phyloP scores from a whole-genome alignment of 1,140 invertebrate genomes.

The Planococcus citri region DNA sequence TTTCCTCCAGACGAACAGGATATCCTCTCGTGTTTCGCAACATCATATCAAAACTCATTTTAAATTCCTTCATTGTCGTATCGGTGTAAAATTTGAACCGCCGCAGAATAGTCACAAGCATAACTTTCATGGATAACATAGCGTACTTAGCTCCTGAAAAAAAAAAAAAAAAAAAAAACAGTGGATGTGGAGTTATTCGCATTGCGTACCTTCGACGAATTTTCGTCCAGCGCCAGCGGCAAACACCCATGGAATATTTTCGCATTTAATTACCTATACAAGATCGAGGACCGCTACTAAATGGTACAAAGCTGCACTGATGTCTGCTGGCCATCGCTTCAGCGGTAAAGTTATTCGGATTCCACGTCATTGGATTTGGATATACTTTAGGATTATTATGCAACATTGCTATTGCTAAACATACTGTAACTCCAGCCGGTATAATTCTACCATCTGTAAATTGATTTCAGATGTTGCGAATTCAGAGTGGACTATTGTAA shows the following conservation, averaged over 20 bases:
- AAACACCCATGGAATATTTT: not conserved
- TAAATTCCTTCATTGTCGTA: not conserved
- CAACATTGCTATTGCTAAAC: slow-evolving; percentile 46
- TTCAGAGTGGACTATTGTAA: too few species aligned
- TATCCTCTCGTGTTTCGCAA: not conserved
- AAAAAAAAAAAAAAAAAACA: too few species aligned
- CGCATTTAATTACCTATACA: slow-evolving; percentile 38
- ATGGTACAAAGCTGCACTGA: slow-evolving; percentile 38
- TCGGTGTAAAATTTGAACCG: not conserved
- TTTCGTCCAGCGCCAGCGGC: not conserved
- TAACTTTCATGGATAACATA: slow-evolving; percentile 27
- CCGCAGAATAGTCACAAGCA: slow-evolving; percentile 23
- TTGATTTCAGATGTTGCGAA: not conserved
- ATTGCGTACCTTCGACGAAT: too few species aligned
- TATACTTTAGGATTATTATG: slow-evolving; percentile 39
- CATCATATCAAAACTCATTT: not conserved
- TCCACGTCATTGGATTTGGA: slow-evolving; percentile 42
- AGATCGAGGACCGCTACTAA: slow-evolving; percentile 39
- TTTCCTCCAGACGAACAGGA: not conserved
- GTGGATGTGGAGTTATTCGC: not conserved
- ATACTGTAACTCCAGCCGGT: slow-evolving; percentile 45
- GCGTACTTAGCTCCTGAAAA: slow-evolving; percentile 9
- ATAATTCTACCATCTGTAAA: slow-evolving; percentile 18
- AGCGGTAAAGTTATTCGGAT: slow-evolving; percentile 43
- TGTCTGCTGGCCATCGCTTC: slow-evolving; percentile 35